A percentile compares a stretch with the other conserved stretches of the same genome.
These are phyloP conservation scores for Rhagium mordax DNA, from an alignment of 2,888 invertebrate species.

Conservation along the genomic window DNA sequence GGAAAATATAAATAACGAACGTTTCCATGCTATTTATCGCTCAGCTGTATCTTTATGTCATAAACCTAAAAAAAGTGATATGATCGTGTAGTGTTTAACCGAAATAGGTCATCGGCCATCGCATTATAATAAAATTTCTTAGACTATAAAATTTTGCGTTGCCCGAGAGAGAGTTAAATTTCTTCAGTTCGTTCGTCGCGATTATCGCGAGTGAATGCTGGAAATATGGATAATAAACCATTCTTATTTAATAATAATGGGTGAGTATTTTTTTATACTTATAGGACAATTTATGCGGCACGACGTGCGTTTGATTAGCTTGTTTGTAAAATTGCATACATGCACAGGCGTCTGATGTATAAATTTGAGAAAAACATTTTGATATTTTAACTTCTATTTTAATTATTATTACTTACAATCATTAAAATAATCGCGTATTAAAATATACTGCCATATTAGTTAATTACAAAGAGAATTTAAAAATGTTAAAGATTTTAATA, in stretches of 20 bases:
- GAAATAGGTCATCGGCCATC: constrained; percentile 28
- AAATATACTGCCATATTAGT: no score
- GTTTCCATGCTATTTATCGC: constrained; percentile 8
- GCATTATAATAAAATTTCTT: constrained; percentile 17
- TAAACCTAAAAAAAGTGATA: constrained; percentile 4
- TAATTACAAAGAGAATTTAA: no score
- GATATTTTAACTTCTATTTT: no score
- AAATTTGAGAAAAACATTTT: no score
- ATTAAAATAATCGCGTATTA: no score
- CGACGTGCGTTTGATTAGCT: no score
- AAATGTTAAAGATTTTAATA: no score
- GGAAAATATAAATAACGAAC: constrained; percentile 3
- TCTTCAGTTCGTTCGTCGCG: constrained; percentile 17
- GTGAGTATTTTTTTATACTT: neutral
- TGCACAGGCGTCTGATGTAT: no score
- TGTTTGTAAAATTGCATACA: no score
- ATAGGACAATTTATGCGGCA: no score
- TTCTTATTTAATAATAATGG: constrained; percentile 22
- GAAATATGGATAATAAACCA: constrained; percentile 14
- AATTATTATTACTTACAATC: no score
- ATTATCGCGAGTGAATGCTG: neutral
- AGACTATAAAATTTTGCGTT: constrained; percentile 14
- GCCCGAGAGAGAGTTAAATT: constrained; percentile 5
- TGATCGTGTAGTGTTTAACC: neutral
- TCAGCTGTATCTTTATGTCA: neutral